Conservation (phyloP, 2,797 vertebrate species). For the Heterohyrax brucei region DNA sequence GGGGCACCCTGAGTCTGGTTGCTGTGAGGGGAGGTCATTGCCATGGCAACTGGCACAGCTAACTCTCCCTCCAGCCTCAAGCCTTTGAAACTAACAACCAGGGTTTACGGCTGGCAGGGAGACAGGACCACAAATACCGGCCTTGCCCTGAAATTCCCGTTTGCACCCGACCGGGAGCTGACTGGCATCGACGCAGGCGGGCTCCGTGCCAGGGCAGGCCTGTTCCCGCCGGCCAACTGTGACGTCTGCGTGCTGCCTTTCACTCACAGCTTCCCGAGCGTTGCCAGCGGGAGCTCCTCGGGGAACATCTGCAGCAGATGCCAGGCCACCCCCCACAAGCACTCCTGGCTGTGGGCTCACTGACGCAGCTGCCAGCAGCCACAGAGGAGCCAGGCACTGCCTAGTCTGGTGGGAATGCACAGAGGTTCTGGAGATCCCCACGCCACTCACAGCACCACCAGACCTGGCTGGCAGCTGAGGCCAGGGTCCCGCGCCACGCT, state of each 20-base stretch:
- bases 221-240: neutral
- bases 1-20: no score
- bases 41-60: no score
- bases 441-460: neutral
- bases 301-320: neutral
- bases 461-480: neutral
- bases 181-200: neutral
- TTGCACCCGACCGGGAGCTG: neutral
- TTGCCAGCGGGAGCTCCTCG: neutral
- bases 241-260: slow-evolving; percentile 44
- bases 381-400: neutral
- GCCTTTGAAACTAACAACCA: slow-evolving; percentile 5
- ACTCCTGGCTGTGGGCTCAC: neutral
- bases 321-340: neutral
- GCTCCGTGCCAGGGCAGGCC: neutral
- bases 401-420: no score
- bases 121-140: neutral
- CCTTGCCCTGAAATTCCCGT: neutral
- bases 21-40: no score
- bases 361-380: neutral
- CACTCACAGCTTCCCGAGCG: neutral
- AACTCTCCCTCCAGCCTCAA: neutral
- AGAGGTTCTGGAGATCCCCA: neutral
- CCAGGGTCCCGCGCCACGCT: neutral
- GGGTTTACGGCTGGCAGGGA: neutral